Base-by-base conservation (phyloP, 2,888 invertebrate genomes). In the Parochlus steinenii region DNA sequence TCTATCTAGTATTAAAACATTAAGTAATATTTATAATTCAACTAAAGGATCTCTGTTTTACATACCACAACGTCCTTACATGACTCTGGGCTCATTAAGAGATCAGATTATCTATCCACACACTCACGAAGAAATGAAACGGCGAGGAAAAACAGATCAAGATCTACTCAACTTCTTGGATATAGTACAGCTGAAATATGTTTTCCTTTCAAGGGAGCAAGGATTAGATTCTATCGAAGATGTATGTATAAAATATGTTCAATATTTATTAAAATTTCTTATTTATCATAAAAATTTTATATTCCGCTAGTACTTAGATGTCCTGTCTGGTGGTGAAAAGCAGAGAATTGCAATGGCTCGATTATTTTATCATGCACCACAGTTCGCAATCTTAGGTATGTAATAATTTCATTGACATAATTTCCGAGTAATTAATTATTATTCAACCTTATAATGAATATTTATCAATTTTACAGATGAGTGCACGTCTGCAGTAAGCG, bases 291-390 rank as follows among this genome's bases (percentile, higher is more conserved):
- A n/a, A n/a, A n/a, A n/a, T n/a, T n/a, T n/a, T n/a, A n/a, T n/a
- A n/a, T n/a, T n/a, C n/a, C n/a, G n/a, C n/a, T n/a, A n/a, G n/a
- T 98, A 97, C 97, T 83, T 95, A 71, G 98, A 98, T 56, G 90
- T 97, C 1, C 64, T 98, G 5, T 90, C 89, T 22, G 98, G 98
- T 0, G 98, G 97, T 10, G 97, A 98, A 63, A 98, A 98, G 52
- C 98, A 98, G 60, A 66, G 97, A 51, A 78, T 98, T 47, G 97
- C 97, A 68, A 97, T 97, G 95, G 90, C 95, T 10, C 71, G 95
- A 11, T 64, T 97, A 42, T 93, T 97, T 63, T 97, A 97, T 63
- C 93, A 97, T 59, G 75, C 75, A 53, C 98, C 98, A 0, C 93
- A 95, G 62, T 98, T 97, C 63, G 98, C 98, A 8, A 97, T 98